Conservation (phyloP, 92 coral and sea anemone genomes). For the Phenganax subtilis region DNA sequence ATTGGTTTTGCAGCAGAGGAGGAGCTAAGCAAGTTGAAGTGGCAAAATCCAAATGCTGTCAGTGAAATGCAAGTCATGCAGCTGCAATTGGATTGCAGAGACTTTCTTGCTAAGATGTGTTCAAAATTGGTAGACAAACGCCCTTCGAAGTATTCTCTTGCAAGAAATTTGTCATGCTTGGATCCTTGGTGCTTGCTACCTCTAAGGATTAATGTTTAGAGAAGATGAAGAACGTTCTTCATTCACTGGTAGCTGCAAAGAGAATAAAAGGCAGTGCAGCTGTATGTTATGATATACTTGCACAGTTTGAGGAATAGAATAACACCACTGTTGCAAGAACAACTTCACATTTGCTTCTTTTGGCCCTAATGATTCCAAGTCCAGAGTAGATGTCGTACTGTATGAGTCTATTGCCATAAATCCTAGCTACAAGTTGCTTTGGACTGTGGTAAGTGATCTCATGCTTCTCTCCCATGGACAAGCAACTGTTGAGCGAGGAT, state of each 20-base stretch:
- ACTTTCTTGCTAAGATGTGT: conserved; percentile 24
- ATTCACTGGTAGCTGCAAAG: not conserved
- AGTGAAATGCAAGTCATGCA: conserved; percentile 15
- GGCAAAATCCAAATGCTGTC: conserved; percentile 20
- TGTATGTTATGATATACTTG: conserved; percentile 36
- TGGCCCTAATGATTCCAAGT: conserved; percentile 25
- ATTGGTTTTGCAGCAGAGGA: conserved; percentile 38
- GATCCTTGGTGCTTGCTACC: conserved; percentile 41
- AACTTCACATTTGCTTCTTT: conserved; percentile 30
- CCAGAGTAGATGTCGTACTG: conserved; percentile 37
- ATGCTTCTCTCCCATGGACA: conserved; percentile 21
- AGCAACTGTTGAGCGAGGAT: conserved; percentile 3
- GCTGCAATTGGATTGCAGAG: conserved; percentile 23
- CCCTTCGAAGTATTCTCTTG: conserved; percentile 29
- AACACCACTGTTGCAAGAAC: conserved; percentile 38
- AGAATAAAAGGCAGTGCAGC: conserved; percentile 27
- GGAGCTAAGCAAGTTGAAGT: conserved; percentile 23
- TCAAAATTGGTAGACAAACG: conserved; percentile 20
- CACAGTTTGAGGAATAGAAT: conserved; percentile 34
- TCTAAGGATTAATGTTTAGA: conserved; percentile 36
- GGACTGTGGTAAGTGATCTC: conserved; percentile 19
- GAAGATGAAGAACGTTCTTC: conserved; percentile 39
- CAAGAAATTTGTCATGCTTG: conserved; percentile 31
- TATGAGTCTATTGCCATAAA: conserved; percentile 24
- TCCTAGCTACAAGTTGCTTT: conserved; percentile 16